A percentile compares a stretch with the other conserved stretches of the same genome.
These are phyloP conservation scores for Centropus unirufus DNA, from an alignment of 2,113 vertebrate species.

Conservation along the genomic window DNA sequence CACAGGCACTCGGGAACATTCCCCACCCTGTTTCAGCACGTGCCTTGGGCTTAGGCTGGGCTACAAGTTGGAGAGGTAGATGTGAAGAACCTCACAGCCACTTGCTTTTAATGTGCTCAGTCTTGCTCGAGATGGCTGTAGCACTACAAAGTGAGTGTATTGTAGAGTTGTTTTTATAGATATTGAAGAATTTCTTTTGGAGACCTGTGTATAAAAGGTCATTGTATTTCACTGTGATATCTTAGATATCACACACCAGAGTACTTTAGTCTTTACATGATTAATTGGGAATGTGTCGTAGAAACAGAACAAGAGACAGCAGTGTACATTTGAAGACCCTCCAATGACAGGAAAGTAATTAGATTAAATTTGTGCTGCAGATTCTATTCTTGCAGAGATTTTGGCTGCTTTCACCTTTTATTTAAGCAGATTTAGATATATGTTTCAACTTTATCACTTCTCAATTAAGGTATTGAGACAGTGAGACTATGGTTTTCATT, in stretches of 20 bases:
- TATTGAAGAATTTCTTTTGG: not conserved
- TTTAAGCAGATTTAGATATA: not conserved
- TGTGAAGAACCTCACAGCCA: not conserved
- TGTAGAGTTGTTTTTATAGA: not conserved
- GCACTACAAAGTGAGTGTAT: not conserved
- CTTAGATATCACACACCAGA: not conserved
- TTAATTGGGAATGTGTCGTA: not conserved
- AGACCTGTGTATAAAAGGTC: not conserved
- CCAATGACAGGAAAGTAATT: not conserved
- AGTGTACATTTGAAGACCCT: not conserved
- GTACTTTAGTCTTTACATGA: not conserved
- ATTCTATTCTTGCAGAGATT: not conserved
- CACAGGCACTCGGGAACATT: not conserved
- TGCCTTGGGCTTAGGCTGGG: not conserved
- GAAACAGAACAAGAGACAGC: not conserved
- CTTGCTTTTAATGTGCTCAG: not conserved
- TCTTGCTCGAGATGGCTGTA: not conserved
- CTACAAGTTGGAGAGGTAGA: not conserved
- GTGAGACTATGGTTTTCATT: not conserved
- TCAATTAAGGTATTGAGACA: not conserved
- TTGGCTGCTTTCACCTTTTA: not conserved
- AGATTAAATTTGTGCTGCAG: not conserved
- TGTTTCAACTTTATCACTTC: not conserved
- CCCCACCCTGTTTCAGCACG: rapidly evolving
- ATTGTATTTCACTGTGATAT: not conserved